Conservation (phyloP, 2,797 vertebrate genomes). For the Tragelaphus eurycerus region DNA sequence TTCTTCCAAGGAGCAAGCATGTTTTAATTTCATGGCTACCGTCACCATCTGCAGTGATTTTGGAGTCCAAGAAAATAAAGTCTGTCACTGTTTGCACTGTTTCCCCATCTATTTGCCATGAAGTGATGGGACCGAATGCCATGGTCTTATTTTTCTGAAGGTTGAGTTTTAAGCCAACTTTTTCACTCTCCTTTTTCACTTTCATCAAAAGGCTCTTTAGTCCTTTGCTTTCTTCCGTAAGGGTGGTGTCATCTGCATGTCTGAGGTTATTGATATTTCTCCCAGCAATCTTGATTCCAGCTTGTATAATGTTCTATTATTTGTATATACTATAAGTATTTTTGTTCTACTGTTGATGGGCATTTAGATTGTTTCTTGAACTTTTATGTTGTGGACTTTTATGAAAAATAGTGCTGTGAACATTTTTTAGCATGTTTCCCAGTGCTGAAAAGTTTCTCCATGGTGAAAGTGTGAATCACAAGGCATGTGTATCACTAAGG, state of each 20-base stretch:
- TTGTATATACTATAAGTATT: background rate
- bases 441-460: background rate
- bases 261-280: background rate
- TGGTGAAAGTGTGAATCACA: background rate
- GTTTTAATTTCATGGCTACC: background rate
- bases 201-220: background rate
- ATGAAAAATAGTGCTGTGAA: background rate
- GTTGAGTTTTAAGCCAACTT: background rate
- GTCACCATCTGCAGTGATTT: background rate
- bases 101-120: background rate
- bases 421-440: background rate
- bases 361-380: background rate
- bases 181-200: background rate
- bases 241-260: background rate
- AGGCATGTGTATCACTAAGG: background rate
- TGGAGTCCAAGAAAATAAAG: background rate
- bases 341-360: background rate
- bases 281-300: background rate
- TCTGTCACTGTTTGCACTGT: background rate
- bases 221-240: background rate
- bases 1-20: background rate
- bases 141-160: background rate
- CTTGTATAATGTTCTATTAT: background rate
- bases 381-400: background rate
- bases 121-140: background rate